Base-by-base conservation (phyloP, 2,113 vertebrate species). In the Pogonocichla stellata region DNA sequence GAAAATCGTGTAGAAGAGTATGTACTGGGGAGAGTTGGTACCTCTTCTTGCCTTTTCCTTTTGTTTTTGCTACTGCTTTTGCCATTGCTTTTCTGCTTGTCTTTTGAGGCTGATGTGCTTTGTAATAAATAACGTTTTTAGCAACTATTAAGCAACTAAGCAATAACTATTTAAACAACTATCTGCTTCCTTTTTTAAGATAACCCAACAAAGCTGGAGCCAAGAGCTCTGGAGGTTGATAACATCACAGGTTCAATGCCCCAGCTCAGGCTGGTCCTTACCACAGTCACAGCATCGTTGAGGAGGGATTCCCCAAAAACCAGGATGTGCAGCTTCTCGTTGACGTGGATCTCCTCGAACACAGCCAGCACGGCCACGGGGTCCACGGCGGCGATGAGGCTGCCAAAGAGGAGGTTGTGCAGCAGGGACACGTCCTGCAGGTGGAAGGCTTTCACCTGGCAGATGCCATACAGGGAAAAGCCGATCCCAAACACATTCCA, bases 311-410 rank as follows among this genome's bases (percentile, higher is more conserved):
- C 98, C 18, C 98, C 98, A 2, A 99, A 99, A 66, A 99, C 98
- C 94, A 99, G 74, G 83, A 99, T 98, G 80, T 98, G 98, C 19
- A 99, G 97, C 90, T 98, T 98, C 70, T 98, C 98, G 1, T 99
- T 99, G 62, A 98, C 98, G 0, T 98, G 98, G 92, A 99, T 99
- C 97, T 99, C 98, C 89, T 99, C 98, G 19, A 99, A 99, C 50
- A 99, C 98, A 0, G 98, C 98, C 3, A 99, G 93, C 73, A 99
- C 98, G 0, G 98, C 98, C 86, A 98, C 98, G 0, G 99, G 98
- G 34, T 98, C 98, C 50, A 98, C 98, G 0, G 98, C 98, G 0
- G 98, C 98, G 2, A 99, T 99, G 87, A 99, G 96, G 50, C 98
- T 98, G 40, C 98, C 97, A 1, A 99, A 99, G 28, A 98, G 98